Percentiles rank a stretch among this genome's conserved stretches.
phyloP scores from a whole-genome alignment of 2,797 vertebrate species.

The Picus viridis region DNA sequence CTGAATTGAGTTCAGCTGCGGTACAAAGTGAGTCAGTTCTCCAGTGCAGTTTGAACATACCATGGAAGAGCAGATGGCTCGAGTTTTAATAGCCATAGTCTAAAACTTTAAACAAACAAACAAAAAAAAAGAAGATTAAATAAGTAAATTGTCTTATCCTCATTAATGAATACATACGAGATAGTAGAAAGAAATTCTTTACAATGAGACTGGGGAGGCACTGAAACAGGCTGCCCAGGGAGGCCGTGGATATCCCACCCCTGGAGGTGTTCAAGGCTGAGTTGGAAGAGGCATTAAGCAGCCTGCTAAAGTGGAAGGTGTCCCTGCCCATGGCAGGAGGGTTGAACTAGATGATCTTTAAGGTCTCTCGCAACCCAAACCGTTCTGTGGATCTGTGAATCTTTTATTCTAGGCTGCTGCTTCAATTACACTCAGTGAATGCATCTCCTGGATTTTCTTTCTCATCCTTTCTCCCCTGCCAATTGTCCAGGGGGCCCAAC shows the following conservation, averaged over 20 bases:
- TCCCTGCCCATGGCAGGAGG: too few species aligned
- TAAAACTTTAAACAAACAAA: background rate
- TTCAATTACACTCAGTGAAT: background rate
- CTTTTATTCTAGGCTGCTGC: background rate
- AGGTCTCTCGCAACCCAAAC: too few species aligned
- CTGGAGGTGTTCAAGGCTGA: too few species aligned
- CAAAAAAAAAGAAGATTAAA: background rate
- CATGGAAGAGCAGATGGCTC: background rate
- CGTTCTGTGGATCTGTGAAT: too few species aligned
- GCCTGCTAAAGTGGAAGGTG: too few species aligned
- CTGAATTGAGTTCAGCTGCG: background rate
- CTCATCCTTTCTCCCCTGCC: background rate
- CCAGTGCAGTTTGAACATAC: background rate
- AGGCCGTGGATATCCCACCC: too few species aligned
- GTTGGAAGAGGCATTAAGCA: too few species aligned
- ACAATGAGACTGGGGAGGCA: too few species aligned
- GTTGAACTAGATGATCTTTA: too few species aligned
- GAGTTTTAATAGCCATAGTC: background rate
- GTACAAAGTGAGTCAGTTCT: background rate
- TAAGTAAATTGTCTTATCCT: background rate
- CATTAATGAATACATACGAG: background rate
- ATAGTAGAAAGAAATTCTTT: background rate
- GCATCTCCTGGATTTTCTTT: background rate
- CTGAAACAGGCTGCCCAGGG: too few species aligned
- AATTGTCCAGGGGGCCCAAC: background rate